Base-by-base conservation (phyloP, 2,113 vertebrate genomes). In the Pseudorhombus dupliciocellatus region DNA sequence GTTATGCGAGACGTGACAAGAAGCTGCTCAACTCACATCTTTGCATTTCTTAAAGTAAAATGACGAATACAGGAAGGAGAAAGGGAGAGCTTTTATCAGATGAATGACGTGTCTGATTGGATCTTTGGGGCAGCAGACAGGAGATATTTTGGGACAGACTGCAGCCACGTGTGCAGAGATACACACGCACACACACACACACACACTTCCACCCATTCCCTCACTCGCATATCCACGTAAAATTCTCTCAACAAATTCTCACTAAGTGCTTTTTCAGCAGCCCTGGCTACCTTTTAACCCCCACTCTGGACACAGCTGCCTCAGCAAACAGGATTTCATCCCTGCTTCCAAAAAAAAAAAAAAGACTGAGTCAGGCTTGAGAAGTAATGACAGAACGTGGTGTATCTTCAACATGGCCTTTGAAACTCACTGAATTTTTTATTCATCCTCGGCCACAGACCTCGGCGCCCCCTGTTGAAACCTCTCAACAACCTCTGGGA, bases 361-460 rank as follows among this genome's bases (percentile, higher is more conserved):
- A 48, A 40, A 58, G 20, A 10, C 10, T 37, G 34, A 37, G 20
- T 26, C 16, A 5, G 57, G 53, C 64, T 48, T 4, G 75, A 63
- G 77, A 73, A 71, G 60, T 80, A 84, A 79, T 66, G 70, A 63
- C 22, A 61, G 58, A 10, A 54, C 5, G 70, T 76, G 67, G 65
- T 77, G 46, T 70, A 65, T 86, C 68, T 89, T 80, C 58, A 82
- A 85, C 79, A 78, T 75, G 81, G 78, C 70, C 88, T 87, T 78
- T 62, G 70, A 70, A 86, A 85, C 73, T 66, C 73, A 75, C 69
- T 80, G 70, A 70, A 74, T 84, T 75, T 86, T 78, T 88, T 58
- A 88, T 85, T 81, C 62, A 66, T 73, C 66, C 69, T 71, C 66
- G 79, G 80, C 66, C 60, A 44, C 53, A 80, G 77, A 81, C 72